Evolutionary conservation across 1,140 invertebrate genomes (phyloP), one percentile per base, ranked within the genome.

Genomic region (Arctopsyche grandis): DNA sequence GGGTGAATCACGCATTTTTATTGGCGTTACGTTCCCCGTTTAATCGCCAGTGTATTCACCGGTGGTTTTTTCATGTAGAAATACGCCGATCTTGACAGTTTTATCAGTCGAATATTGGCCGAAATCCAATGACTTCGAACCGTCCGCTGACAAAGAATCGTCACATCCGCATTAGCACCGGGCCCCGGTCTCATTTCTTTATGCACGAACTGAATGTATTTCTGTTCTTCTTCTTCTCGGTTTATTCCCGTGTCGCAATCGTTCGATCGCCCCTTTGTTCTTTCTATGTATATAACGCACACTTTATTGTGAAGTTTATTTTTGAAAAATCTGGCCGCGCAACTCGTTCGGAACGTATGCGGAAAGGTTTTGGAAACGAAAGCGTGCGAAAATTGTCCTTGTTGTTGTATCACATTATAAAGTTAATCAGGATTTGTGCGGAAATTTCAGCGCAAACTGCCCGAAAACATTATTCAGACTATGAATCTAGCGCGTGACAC

Each of bases 31-130:
- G 48, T 52, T 52, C 10, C 48, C 12, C 48, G 10, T 10, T 52
- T 38, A 38, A 38, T 38, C 48, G 48, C 48, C 4, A 3, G 4
- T 16, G 48, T 52, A 52, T 16, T 12, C 48, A 16, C 48, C 16
- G 12, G 48, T 10, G 10, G 4, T 66, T 66, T 66, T 66, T 66
- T 66, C 24, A 26, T 66, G 63, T 12, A 24, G 63, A 66, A 66
- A 66, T 26, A 66, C 63, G 63, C 63, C 63, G 63, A 66, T 66
- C 63, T 66, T 66, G 63, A 66, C 63, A 66, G 63, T 66, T 66
- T 66, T 66, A 66, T 66, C 63, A 66, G 63, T 66, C 63, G 63
- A 66, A 66, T 26, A 24, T 26, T 66, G 63, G 63, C 22, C 22
- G 19, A 26, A 24, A 26, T 66, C 63, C 63, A 66, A 66, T 7